These are phyloP conservation scores for Tragelaphus eurycerus DNA, from an alignment of 2,797 vertebrate genomes.

Conservation along the genomic window DNA sequence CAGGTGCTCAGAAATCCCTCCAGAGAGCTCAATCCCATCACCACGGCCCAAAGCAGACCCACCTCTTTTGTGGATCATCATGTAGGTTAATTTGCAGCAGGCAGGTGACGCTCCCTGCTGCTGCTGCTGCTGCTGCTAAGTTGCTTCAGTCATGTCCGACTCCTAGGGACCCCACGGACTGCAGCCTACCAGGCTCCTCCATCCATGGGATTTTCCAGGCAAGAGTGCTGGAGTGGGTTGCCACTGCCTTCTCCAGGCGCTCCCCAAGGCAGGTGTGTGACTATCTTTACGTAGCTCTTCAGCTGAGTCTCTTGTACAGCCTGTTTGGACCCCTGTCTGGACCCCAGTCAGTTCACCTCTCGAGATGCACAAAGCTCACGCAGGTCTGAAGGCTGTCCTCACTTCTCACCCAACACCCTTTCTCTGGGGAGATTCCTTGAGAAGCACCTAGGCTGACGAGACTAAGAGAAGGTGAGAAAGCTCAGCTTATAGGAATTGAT, in stretches of 20 bases:
- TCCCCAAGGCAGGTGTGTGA: neutral
- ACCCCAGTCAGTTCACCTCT: neutral
- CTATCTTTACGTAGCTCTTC: neutral
- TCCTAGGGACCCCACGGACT: too few species aligned
- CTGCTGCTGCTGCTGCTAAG: too few species aligned
- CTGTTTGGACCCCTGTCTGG: neutral
- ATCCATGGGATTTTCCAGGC: too few species aligned
- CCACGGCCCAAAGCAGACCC: too few species aligned
- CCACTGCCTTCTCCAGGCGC: too few species aligned
- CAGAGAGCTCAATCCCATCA: neutral
- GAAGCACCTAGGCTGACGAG: neutral
- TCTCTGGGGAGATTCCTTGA: neutral
- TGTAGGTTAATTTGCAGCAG: too few species aligned
- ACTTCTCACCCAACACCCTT: neutral
- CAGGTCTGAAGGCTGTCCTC: neutral
- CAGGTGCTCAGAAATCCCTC: neutral
- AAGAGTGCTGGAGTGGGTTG: too few species aligned
- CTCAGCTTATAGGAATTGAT: neutral
- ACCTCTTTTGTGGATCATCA: too few species aligned
- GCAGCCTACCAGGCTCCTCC: too few species aligned
- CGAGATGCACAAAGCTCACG: too few species aligned
- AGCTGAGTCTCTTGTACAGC: neutral
- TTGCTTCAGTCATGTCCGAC: too few species aligned
- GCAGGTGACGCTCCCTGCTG: rapidly evolving
- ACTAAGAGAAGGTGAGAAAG: neutral